Evolutionary conservation across 2,113 vertebrate genomes (phyloP).

Genomic region (Asarcornis scutulata): DNA sequence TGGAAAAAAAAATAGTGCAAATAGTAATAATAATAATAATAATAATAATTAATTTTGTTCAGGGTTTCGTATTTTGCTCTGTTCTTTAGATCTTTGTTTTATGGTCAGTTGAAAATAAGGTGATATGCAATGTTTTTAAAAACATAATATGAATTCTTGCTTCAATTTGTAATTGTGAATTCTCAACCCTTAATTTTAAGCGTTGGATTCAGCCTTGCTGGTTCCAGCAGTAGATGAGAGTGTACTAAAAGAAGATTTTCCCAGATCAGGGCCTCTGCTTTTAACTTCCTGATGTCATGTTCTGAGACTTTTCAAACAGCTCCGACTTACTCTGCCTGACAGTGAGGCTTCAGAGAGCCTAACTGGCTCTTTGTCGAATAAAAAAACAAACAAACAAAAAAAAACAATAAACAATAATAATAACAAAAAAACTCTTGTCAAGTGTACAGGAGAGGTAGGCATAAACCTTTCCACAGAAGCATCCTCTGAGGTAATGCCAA

Average conservation of each 20-base stretch:
- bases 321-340: background rate
- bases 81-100: background rate
- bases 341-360: background rate
- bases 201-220: background rate
- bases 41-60: background rate
- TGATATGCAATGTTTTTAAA: background rate
- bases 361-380: background rate
- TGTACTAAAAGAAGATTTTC: background rate
- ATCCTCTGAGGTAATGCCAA: background rate
- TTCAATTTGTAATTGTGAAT: background rate
- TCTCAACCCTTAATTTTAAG: background rate
- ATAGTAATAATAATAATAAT: too few species aligned
- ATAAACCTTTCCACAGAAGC: background rate
- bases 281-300: background rate
- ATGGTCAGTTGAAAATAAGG: background rate
- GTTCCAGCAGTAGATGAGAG: background rate
- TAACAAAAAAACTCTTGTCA: too few species aligned
- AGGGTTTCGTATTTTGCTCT: background rate
- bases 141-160: background rate
- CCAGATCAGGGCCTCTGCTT: background rate
- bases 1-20: background rate
- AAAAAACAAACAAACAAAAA: too few species aligned
- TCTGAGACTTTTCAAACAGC: background rate
- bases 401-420: too few species aligned
- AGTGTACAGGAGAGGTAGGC: background rate